Percentiles rank a stretch among this genome's conserved stretches.
Conservation (phyloP, 2,888 invertebrate genomes). For the Candidula unifasciata region DNA sequence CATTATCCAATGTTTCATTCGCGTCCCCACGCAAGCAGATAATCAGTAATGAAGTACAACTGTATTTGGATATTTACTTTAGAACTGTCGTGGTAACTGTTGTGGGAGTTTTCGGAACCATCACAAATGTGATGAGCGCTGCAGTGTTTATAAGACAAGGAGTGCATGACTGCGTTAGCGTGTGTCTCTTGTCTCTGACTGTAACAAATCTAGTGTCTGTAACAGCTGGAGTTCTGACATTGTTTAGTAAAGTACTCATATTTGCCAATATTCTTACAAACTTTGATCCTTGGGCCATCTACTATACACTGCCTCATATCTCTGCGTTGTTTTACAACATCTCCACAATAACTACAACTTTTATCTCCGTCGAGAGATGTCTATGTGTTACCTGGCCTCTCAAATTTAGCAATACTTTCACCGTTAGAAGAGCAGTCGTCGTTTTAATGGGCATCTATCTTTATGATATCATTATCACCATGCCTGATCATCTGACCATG, state of each 20-base stretch:
- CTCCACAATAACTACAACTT: not conserved
- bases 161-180: not conserved
- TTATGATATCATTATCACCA: not conserved
- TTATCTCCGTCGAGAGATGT: conserved; percentile 9
- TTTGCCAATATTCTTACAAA: not conserved
- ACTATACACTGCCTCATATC: not conserved
- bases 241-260: not conserved
- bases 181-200: not conserved
- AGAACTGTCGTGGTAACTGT: not conserved
- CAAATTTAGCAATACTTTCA: not conserved
- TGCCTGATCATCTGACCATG: not conserved
- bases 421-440: not conserved
- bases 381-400: conserved; percentile 14
- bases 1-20: no score
- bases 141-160: not conserved
- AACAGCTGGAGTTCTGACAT: not conserved
- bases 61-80: conserved; percentile 10
- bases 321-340: conserved; percentile 3
- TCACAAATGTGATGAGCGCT: not conserved
- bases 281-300: not conserved
- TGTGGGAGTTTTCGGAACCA: not conserved
- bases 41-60: not conserved
- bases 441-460: not conserved
- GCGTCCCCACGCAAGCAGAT: not conserved
- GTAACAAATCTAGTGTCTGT: not conserved